phyloP scores from a whole-genome alignment of 1,140 invertebrate genomes.

The Sycophila sp. region DNA sequence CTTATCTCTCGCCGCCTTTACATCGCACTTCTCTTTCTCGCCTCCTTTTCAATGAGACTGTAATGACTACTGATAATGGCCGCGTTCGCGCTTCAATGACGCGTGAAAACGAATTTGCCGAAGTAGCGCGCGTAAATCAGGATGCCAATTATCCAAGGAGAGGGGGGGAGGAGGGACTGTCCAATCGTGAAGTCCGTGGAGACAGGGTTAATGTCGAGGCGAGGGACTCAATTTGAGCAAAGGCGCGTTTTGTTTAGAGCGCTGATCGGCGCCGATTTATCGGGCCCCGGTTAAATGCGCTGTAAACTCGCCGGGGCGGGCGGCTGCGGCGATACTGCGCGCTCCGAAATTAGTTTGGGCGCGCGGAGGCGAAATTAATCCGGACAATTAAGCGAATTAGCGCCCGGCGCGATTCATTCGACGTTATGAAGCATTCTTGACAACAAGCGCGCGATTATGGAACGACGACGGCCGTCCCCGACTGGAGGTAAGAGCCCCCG shows the following conservation, averaged over 20 bases:
- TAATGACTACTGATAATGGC: constrained; percentile 17
- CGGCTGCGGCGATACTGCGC: too few species aligned
- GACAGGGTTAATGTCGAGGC: constrained; percentile 16
- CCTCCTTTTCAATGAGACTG: background rate
- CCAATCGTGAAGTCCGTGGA: background rate
- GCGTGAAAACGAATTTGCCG: constrained; percentile 34
- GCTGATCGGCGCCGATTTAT: background rate
- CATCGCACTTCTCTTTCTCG: background rate
- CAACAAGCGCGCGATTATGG: background rate
- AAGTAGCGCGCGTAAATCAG: constrained; percentile 25
- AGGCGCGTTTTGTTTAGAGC: constrained; percentile 18
- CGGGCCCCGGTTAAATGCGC: too few species aligned
- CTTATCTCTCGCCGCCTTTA: background rate
- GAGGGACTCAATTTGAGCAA: too few species aligned
- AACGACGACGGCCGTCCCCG: too few species aligned
- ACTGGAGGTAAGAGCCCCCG: too few species aligned
- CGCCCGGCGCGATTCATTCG: background rate
- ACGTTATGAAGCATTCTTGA: background rate
- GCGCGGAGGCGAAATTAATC: background rate
- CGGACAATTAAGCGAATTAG: too few species aligned
- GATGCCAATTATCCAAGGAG: constrained; percentile 35
- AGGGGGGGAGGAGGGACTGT: too few species aligned
- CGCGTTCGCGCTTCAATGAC: constrained; percentile 26
- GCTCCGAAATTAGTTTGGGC: background rate
- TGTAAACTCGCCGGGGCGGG: too few species aligned